phyloP scores from a whole-genome alignment of 2,797 vertebrate species.

The Myotis pilosus region DNA sequence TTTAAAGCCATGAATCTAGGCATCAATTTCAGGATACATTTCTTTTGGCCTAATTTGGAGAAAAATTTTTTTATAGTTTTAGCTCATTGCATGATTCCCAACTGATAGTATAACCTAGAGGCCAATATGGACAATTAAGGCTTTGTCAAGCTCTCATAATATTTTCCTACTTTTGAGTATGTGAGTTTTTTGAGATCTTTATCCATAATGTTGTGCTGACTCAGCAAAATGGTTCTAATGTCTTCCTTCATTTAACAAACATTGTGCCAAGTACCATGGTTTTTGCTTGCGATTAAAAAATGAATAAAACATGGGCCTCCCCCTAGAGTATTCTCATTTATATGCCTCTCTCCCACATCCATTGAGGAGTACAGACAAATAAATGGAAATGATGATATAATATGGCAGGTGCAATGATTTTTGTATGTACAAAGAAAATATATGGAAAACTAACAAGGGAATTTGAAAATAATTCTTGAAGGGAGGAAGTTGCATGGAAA shows the following conservation, averaged over 20 bases:
- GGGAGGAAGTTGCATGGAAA: not conserved
- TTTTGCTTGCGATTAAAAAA: not conserved
- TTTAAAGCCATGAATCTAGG: not conserved
- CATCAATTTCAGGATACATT: not conserved
- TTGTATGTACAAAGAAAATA: not conserved
- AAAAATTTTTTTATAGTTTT: not conserved
- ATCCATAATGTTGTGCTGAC: not conserved
- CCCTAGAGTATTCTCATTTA: not conserved
- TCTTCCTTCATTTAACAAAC: slow-evolving; percentile 12
- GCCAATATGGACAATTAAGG: not conserved
- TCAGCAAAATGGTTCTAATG: not conserved
- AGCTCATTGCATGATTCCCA: not conserved
- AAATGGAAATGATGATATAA: not conserved
- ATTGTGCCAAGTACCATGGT: not conserved
- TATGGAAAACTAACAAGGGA: not conserved
- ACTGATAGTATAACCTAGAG: not conserved
- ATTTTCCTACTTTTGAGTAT: not conserved
- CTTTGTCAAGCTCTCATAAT: not conserved
- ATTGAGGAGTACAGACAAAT: not conserved
- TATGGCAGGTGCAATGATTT: not conserved
- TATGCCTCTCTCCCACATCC: not conserved
- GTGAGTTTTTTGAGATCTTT: not conserved
- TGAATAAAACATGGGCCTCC: not conserved
- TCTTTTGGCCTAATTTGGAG: not conserved
- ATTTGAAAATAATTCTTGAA: slow-evolving; percentile 1